These are phyloP conservation scores for Hofmannophila pseudospretella DNA, from an alignment of 2,888 invertebrate species.

Conservation along the genomic window DNA sequence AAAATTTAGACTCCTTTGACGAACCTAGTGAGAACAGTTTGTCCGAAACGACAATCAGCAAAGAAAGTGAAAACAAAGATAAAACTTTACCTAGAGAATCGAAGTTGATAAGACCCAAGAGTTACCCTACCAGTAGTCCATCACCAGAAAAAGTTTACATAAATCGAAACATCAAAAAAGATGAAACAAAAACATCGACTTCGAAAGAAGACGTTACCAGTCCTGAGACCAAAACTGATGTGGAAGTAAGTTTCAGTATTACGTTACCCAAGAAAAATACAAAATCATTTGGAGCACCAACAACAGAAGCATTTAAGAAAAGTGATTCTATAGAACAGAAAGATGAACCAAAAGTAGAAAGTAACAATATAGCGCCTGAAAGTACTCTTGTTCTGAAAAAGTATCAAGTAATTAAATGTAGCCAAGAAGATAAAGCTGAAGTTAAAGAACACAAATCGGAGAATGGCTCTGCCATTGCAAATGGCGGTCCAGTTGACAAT, in stretches of 20 bases:
- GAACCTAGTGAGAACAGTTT: slow-evolving; percentile 33
- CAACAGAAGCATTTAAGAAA: slow-evolving; percentile 31
- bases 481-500: slow-evolving; percentile 35
- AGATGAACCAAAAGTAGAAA: slow-evolving; percentile 21
- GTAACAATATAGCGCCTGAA: slow-evolving; percentile 23
- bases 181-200: slow-evolving; percentile 33
- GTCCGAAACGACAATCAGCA: slow-evolving; percentile 29
- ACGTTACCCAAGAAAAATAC: slow-evolving; percentile 56
- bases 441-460: slow-evolving; percentile 31
- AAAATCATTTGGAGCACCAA: slow-evolving; percentile 26
- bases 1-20: slow-evolving; percentile 48
- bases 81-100: slow-evolving; percentile 49
- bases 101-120: slow-evolving; percentile 76
- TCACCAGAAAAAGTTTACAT: slow-evolving; percentile 61
- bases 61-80: slow-evolving; percentile 37
- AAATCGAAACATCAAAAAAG: slow-evolving; percentile 40
- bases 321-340: slow-evolving; percentile 24
- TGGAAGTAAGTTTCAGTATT: slow-evolving; percentile 70
- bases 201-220: slow-evolving; percentile 28
- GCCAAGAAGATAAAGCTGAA: slow-evolving; percentile 32
- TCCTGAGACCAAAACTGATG: slow-evolving; percentile 44
- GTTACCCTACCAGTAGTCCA: slow-evolving; percentile 75
- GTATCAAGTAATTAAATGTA: slow-evolving; percentile 45
- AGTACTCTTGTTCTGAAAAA: slow-evolving; percentile 47
- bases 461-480: slow-evolving; percentile 38